Evolutionary conservation across 2,113 vertebrate species (phyloP).

Genomic region (Amazona guildingii): DNA sequence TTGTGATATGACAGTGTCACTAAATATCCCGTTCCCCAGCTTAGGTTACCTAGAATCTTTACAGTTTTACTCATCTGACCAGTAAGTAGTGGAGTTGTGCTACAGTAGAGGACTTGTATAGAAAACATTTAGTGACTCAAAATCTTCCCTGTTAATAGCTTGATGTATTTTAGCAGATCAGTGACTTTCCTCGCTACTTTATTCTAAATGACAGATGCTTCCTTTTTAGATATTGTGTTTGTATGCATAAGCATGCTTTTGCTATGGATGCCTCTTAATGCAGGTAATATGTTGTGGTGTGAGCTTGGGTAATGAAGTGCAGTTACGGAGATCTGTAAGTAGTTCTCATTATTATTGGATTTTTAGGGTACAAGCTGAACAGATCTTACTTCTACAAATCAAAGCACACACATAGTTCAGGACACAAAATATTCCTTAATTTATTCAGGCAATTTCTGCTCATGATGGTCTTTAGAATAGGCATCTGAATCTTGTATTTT

Average conservation of each 20-base stretch:
- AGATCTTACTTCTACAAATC: background rate
- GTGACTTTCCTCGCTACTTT: background rate
- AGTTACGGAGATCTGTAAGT: background rate
- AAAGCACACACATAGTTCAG: background rate
- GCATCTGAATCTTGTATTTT: background rate
- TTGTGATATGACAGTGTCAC: background rate
- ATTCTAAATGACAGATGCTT: background rate
- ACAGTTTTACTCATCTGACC: background rate
- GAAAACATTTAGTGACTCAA: background rate
- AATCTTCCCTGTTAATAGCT: background rate
- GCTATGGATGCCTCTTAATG: background rate
- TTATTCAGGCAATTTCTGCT: background rate
- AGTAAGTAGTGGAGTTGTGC: background rate
- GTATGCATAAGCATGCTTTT: background rate
- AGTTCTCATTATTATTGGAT: background rate
- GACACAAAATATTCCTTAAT: background rate
- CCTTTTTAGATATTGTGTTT: background rate
- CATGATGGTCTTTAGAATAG: background rate
- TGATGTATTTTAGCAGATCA: background rate
- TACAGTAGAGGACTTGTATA: background rate
- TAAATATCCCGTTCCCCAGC: background rate
- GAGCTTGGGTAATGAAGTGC: background rate
- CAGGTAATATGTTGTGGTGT: background rate
- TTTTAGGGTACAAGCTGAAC: background rate
- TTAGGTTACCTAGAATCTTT: background rate